Base-by-base conservation (phyloP, 2,797 vertebrate genomes). In the Tokudaia muenninki region DNA sequence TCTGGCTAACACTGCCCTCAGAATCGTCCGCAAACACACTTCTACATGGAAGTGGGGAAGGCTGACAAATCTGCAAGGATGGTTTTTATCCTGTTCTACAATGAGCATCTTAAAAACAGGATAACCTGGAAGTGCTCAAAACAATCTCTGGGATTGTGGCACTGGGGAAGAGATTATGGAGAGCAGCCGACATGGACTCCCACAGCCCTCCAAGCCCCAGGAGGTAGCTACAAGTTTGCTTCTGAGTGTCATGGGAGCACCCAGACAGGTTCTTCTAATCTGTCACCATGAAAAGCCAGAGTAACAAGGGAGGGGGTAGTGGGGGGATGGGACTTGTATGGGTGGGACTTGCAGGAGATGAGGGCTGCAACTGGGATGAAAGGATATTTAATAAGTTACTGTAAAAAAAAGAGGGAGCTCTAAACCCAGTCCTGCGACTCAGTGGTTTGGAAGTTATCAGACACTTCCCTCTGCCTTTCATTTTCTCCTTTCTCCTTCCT, bases 91-190 rank as follows among this genome's bases (percentile, higher is more conserved):
- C 34, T 67, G 19, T 92, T 41, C 74, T 92, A n/a, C 59, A 67
- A 86, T 57, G 90, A 90, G 61, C 52, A 4, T 95, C 90, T 94
- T 93, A 88, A 92, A 67, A 70, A 90, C 41, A 50, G 24, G 75
- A 91, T 82, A 78, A 88, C 7, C 44, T 81, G 90, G 80, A 87
- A 41, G 22, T 55, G 14, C 61, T 12, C 63, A 63, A 92, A 91
- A 44, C 37, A 80, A 16, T 84, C 52, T 87, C 79, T 70, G 79
- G 65, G 44, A 44, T 70, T 57, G 13, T 72, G 55, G 4, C 31
- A 11, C 1, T 47, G n/a, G n/a, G n/a, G 8, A 11, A 96, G 86
- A 72, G 61, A 22, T 31, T 88, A 22, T 63, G 52, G 37, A 91
- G 90, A 57, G 57, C 59, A 84, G 34, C 77, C 34, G 3, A 1